Conservation (phyloP, 1,140 invertebrate genomes). For the Drosophila nigromelanica region DNA sequence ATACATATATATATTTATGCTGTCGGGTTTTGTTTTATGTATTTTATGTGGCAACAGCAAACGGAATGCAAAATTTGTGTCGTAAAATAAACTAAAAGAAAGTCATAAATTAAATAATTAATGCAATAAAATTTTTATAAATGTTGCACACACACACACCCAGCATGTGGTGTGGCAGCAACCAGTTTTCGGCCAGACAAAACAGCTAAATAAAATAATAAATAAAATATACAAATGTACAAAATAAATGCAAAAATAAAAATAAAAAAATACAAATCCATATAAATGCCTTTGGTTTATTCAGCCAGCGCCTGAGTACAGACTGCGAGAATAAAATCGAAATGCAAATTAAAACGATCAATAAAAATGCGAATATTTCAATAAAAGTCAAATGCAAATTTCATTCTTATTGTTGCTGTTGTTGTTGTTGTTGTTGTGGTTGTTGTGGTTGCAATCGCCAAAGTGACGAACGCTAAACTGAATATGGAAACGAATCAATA, state of each 20-base stretch:
- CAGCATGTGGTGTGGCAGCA: slow-evolving; percentile 61
- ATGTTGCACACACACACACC: slow-evolving; percentile 57
- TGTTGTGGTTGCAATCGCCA: slow-evolving; percentile 21
- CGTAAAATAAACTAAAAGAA: slow-evolving; percentile 71
- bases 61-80: slow-evolving; percentile 60
- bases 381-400: slow-evolving; percentile 81
- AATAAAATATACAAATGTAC: slow-evolving; percentile 9
- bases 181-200: slow-evolving; percentile 64
- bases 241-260: slow-evolving; percentile 22
- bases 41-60: slow-evolving; percentile 33
- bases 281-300: no score
- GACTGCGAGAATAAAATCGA: slow-evolving; percentile 52
- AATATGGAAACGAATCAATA: slow-evolving; percentile 39
- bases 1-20: slow-evolving; percentile 19
- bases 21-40: not conserved
- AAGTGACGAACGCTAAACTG: slow-evolving; percentile 38
- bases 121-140: slow-evolving; percentile 74
- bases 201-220: slow-evolving; percentile 23
- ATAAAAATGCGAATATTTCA: slow-evolving; percentile 81
- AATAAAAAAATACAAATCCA: not conserved
- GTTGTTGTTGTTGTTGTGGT: slow-evolving; percentile 12
- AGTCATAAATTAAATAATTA: slow-evolving; percentile 81
- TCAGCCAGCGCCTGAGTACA: not conserved
- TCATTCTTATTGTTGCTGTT: slow-evolving; percentile 19
- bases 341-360: slow-evolving; percentile 82